Evolutionary conservation across 2,888 invertebrate genomes (phyloP).

Genomic region (Volucella bombylans): DNA sequence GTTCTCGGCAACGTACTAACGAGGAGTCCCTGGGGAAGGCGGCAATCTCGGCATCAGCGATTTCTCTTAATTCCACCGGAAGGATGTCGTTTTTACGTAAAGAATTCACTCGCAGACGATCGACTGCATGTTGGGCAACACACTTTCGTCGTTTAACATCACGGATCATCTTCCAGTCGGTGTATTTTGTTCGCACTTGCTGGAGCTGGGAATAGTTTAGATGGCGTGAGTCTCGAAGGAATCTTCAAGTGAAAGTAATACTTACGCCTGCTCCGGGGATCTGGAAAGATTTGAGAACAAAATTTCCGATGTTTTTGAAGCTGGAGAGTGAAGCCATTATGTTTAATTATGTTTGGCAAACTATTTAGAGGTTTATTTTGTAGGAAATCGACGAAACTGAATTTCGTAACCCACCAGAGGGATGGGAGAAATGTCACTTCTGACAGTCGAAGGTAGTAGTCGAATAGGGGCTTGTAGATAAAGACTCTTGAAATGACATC

Average conservation of each 20-base stretch:
- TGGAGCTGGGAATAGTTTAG: slow-evolving; percentile 84
- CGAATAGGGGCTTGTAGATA: background rate
- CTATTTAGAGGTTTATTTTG: background rate
- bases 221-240: background rate
- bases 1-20: slow-evolving; percentile 86
- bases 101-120: slow-evolving; percentile 91
- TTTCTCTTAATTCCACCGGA: slow-evolving; percentile 90
- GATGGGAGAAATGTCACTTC: slow-evolving; percentile 26
- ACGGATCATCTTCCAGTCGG: slow-evolving; percentile 91
- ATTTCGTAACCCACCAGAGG: slow-evolving; percentile 56
- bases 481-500: background rate
- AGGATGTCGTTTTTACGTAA: slow-evolving; percentile 93
- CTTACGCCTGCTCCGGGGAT: slow-evolving; percentile 79
- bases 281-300: slow-evolving; percentile 78
- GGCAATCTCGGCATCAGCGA: slow-evolving; percentile 89
- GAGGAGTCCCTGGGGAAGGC: slow-evolving; percentile 90
- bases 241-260: slow-evolving; percentile 13
- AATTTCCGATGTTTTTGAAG: slow-evolving; percentile 73
- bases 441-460: slow-evolving; percentile 4
- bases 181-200: slow-evolving; percentile 90
- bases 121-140: slow-evolving; percentile 88
- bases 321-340: slow-evolving; percentile 78
- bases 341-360: slow-evolving; percentile 32
- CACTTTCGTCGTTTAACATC: slow-evolving; percentile 92
- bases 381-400: background rate